These are phyloP conservation scores for Tor tambroides DNA, from an alignment of 2,113 vertebrate species.

Conservation along the genomic window DNA sequence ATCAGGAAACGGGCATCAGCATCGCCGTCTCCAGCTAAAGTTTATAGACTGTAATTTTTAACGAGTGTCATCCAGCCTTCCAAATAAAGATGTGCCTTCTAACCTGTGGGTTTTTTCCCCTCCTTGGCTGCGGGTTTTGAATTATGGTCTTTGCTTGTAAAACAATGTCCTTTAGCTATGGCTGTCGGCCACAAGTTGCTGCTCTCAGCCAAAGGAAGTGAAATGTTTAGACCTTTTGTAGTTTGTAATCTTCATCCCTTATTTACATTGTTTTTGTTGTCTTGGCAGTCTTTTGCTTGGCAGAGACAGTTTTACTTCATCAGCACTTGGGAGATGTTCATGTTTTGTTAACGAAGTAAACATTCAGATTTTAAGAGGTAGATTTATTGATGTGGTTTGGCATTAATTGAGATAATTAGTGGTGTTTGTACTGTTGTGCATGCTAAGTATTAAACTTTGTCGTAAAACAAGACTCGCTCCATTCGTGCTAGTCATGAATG, in stretches of 20 bases:
- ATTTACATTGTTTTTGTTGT: not conserved
- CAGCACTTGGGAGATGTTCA: not conserved
- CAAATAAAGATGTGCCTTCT: not conserved
- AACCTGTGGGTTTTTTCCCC: not conserved
- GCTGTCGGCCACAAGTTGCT: not conserved
- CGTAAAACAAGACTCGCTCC: not conserved
- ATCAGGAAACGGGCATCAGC: conserved; percentile 19
- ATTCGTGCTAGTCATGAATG: not conserved
- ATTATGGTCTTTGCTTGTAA: not conserved
- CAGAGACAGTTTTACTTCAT: not conserved
- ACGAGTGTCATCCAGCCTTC: not conserved
- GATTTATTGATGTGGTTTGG: not conserved
- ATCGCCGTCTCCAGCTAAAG: not conserved
- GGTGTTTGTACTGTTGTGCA: not conserved
- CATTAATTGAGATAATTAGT: not conserved
- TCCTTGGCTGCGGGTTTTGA: not conserved
- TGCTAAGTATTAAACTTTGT: not conserved
- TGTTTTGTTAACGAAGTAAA: not conserved
- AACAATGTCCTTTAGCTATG: conserved; percentile 10
- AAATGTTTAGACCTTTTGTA: conserved; percentile 7
- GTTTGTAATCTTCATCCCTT: not conserved
- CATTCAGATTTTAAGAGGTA: not conserved
- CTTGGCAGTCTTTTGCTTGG: conserved; percentile 1
- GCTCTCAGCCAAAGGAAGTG: not conserved
- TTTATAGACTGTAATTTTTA: conserved; percentile 35